Evolutionary conservation across 1,140 invertebrate species (phyloP).

Genomic region (Rhynchophorus ferrugineus): DNA sequence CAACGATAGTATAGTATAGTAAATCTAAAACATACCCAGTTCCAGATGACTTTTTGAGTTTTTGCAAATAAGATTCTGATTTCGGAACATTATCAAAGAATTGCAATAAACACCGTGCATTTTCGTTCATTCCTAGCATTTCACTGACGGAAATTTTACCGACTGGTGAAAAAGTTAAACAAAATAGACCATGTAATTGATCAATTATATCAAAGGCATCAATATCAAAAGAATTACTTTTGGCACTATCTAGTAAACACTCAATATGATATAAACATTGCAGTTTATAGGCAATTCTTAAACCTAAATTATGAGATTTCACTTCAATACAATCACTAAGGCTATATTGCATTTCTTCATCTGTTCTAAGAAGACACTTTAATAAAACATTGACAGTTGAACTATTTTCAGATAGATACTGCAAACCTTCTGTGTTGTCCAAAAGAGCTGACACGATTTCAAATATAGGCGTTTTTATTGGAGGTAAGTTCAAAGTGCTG

Average conservation of each 20-base stretch:
- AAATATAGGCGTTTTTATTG: slow-evolving; percentile 52
- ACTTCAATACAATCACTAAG: slow-evolving; percentile 31
- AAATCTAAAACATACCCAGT: slow-evolving; percentile 69
- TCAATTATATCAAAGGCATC: slow-evolving; percentile 55
- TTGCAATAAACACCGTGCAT: slow-evolving; percentile 60
- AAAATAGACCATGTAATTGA: slow-evolving; percentile 61
- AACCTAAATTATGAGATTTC: slow-evolving; percentile 56
- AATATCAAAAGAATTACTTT: slow-evolving; percentile 36
- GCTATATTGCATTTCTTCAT: slow-evolving; percentile 38
- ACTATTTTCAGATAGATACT: slow-evolving; percentile 52
- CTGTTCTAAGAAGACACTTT: slow-evolving; percentile 50
- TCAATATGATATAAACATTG: slow-evolving; percentile 65
- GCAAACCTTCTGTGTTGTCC: slow-evolving; percentile 52
- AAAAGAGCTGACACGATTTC: slow-evolving; percentile 53
- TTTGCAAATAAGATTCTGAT: slow-evolving; percentile 47
- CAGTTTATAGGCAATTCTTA: slow-evolving; percentile 63
- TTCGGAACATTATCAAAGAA: slow-evolving; percentile 47
- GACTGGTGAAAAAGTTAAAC: slow-evolving; percentile 58
- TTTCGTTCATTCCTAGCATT: slow-evolving; percentile 60
- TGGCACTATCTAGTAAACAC: slow-evolving; percentile 43
- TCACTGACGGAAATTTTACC: slow-evolving; percentile 61
- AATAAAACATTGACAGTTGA: slow-evolving; percentile 55
- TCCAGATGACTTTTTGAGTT: slow-evolving; percentile 64
- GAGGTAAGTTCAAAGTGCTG: slow-evolving; percentile 48
- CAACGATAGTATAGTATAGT: slow-evolving; percentile 58